Percentiles rank a stretch among this genome's conserved stretches.
phyloP scores from a whole-genome alignment of 1,140 invertebrate genomes.

The Euura lappo region DNA sequence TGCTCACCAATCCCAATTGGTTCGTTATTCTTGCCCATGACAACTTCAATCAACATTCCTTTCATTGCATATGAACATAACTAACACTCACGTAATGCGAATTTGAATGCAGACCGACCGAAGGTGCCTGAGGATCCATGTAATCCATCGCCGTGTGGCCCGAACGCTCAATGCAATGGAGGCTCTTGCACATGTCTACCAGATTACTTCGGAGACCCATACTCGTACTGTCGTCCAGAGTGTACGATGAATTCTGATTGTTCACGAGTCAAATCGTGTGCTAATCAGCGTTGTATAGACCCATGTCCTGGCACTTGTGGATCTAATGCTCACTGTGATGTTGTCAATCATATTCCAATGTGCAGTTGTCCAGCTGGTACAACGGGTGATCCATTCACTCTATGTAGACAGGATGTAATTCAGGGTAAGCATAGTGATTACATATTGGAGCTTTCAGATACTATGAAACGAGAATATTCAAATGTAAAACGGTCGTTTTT shows the following conservation, averaged over 20 bases:
- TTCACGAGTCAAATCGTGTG: slow-evolving; percentile 74
- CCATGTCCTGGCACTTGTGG: slow-evolving; percentile 82
- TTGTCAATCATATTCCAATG: slow-evolving; percentile 79
- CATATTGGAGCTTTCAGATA: not conserved
- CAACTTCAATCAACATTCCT: no score
- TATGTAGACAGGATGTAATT: slow-evolving; percentile 60
- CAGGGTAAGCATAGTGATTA: slow-evolving; percentile 28
- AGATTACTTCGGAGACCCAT: slow-evolving; percentile 78
- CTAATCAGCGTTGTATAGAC: slow-evolving; percentile 76
- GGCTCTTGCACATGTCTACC: slow-evolving; percentile 77
- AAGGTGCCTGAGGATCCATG: slow-evolving; percentile 68
- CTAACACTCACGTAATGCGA: slow-evolving; percentile 18
- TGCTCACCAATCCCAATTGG: slow-evolving; percentile 58
- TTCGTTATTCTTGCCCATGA: slow-evolving; percentile 18
- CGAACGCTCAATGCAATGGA: slow-evolving; percentile 74
- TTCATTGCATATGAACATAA: not conserved
- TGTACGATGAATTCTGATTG: slow-evolving; percentile 87
- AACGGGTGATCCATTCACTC: slow-evolving; percentile 80
- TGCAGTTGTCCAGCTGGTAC: slow-evolving; percentile 72
- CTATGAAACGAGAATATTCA: not conserved
- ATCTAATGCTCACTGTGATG: slow-evolving; percentile 74
- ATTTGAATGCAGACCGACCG: slow-evolving; percentile 49
- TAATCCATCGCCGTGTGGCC: slow-evolving; percentile 78
- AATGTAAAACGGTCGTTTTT: slow-evolving; percentile 6
- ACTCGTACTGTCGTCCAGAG: slow-evolving; percentile 74